A percentile compares a stretch with the other conserved stretches of the same genome.
These are phyloP conservation scores for Drosophila leontia DNA, from an alignment of 1,140 invertebrate species.

Conservation along the genomic window DNA sequence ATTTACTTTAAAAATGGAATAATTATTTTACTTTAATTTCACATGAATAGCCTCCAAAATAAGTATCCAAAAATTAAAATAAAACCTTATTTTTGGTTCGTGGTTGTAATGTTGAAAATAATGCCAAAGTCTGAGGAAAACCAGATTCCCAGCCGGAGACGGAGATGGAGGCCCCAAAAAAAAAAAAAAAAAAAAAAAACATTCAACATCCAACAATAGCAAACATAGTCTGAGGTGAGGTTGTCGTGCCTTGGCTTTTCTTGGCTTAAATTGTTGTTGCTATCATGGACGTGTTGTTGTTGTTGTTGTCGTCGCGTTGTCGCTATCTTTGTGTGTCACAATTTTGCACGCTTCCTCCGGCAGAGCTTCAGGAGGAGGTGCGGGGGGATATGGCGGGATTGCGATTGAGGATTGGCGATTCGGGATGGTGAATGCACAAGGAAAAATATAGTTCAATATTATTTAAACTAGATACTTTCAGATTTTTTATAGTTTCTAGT, in stretches of 20 bases:
- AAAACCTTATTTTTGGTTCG: neutral
- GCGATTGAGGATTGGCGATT: constrained; percentile 15
- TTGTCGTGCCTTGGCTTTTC: constrained; percentile 46
- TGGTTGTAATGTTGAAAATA: constrained; percentile 16
- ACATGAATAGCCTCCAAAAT: neutral
- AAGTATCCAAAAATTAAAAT: too few relatives aligned
- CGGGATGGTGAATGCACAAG: constrained; percentile 10
- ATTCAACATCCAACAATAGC: constrained; percentile 44
- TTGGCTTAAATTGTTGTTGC: constrained; percentile 30
- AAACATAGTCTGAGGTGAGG: constrained; percentile 46
- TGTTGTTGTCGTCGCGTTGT: constrained; percentile 54
- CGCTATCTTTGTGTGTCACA: constrained; percentile 81
- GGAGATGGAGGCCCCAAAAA: constrained; percentile 9
- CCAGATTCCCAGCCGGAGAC: constrained; percentile 36
- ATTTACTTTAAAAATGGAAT: neutral
- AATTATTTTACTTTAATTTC: neutral
- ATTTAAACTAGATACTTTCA: too few relatives aligned
- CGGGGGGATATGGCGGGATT: constrained; percentile 17
- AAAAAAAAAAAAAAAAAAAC: constrained; percentile 30
- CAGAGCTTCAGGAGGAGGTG: neutral
- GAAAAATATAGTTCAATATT: neutral
- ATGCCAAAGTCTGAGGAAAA: constrained; percentile 9
- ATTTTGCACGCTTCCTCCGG: constrained; percentile 77
- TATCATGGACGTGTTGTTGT: constrained; percentile 11
- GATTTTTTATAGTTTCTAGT: too few relatives aligned